Evolutionary conservation across 2,888 invertebrate genomes (phyloP).

Genomic region (Danaus chrysippus): DNA sequence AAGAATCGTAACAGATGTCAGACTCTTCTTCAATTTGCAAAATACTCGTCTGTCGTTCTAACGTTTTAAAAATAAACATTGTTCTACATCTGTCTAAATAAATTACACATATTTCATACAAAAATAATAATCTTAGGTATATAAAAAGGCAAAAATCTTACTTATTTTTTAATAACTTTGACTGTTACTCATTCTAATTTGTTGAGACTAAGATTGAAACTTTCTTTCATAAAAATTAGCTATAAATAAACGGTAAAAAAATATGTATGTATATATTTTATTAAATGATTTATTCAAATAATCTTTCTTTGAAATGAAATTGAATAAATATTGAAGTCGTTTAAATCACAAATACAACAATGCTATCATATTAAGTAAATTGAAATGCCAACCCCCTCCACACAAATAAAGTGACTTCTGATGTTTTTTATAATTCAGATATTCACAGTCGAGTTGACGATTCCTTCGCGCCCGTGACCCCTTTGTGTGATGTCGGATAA

Average conservation of each 20-base stretch:
- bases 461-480: conserved; percentile 50
- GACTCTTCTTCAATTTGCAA: conserved; percentile 48
- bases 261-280: too few species aligned
- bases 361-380: conserved; percentile 23
- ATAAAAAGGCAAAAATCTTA: too few species aligned
- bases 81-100: too few species aligned
- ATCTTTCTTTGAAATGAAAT: neutral
- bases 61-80: too few species aligned
- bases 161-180: too few species aligned
- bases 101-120: too few species aligned
- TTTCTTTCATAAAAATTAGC: too few species aligned
- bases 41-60: too few species aligned
- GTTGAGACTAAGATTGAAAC: too few species aligned
- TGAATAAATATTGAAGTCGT: conserved; percentile 2
- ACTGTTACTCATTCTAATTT: too few species aligned
- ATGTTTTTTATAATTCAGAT: conserved; percentile 47
- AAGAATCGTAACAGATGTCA: conserved; percentile 23
- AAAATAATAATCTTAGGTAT: too few species aligned
- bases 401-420: conserved; percentile 42
- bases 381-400: conserved; percentile 36
- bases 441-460: conserved; percentile 58
- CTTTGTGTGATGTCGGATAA: conserved; percentile 53
- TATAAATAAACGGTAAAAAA: too few species aligned
- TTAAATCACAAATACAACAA: neutral
- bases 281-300: neutral